phyloP scores from a whole-genome alignment of 2,113 vertebrate genomes.

The Macroglossus sobrinus region DNA sequence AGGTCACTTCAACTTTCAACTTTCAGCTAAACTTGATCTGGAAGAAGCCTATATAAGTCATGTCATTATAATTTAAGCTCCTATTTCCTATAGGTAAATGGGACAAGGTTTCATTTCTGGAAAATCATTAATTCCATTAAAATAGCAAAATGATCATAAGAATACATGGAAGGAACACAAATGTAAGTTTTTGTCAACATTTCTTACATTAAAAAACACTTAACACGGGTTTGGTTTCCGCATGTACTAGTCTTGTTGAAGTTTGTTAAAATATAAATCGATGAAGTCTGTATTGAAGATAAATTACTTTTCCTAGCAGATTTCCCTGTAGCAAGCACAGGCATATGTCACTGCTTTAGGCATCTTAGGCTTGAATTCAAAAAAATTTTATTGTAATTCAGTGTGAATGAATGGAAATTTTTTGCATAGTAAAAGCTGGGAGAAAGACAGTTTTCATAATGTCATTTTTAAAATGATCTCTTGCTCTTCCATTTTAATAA shows the following conservation, averaged over 20 bases:
- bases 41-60: not conserved
- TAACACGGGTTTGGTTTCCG: not conserved
- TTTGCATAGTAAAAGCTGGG: not conserved
- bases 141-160: not conserved
- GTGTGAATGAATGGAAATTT: slow-evolving; percentile 28
- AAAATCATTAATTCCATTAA: not conserved
- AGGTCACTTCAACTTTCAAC: no score
- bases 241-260: not conserved
- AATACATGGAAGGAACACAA: slow-evolving; percentile 1
- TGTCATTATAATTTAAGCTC: not conserved
- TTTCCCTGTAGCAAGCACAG: not conserved
- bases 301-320: slow-evolving; percentile 21
- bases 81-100: not conserved
- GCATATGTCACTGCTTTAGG: slow-evolving; percentile 18
- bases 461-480: not conserved
- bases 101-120: not conserved
- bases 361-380: slow-evolving; percentile 35
- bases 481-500: not conserved
- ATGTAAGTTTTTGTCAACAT: not conserved
- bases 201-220: not conserved
- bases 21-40: not conserved
- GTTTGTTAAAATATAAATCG: slow-evolving; percentile 19
- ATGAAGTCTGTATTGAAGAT: slow-evolving; percentile 16
- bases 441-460: not conserved
- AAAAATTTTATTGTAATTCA: slow-evolving; percentile 28